phyloP scores from a whole-genome alignment of 2,888 invertebrate species.

The Philereme vetulata region DNA sequence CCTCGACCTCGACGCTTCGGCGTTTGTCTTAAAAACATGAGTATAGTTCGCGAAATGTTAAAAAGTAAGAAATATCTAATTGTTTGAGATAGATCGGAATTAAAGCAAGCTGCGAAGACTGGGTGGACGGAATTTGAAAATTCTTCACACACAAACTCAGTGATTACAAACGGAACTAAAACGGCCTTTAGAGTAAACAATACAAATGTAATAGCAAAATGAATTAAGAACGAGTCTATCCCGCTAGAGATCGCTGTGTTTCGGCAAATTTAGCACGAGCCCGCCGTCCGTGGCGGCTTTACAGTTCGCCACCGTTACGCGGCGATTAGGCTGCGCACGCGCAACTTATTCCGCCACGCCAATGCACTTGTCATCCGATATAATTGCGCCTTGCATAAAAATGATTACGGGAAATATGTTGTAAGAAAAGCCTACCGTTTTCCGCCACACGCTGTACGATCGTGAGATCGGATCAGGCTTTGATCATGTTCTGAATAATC shows the following conservation, averaged over 20 bases:
- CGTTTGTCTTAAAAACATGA: too few relatives aligned
- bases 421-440: conserved; percentile 26
- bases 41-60: too few relatives aligned
- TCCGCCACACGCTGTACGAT: conserved; percentile 9
- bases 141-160: background rate
- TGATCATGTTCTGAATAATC: too few relatives aligned
- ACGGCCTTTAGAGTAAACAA: conserved; percentile 14
- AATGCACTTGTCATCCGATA: conserved; percentile 43
- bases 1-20: too few relatives aligned
- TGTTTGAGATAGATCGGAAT: too few relatives aligned
- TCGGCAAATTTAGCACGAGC: conserved; percentile 83
- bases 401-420: conserved; percentile 36
- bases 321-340: conserved; percentile 76
- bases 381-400: conserved; percentile 40
- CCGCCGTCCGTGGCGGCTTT: conserved; percentile 78
- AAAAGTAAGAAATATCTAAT: too few relatives aligned
- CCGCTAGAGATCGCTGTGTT: conserved; percentile 78
- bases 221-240: conserved; percentile 73
- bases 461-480: conserved; percentile 6
- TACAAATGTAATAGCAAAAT: conserved; percentile 50
- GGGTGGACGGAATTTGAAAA: too few relatives aligned
- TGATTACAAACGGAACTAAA: background rate
- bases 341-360: conserved; percentile 54
- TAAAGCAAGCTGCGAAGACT: too few relatives aligned
- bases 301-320: conserved; percentile 82